Base-by-base conservation (phyloP, 1,140 invertebrate genomes). In the Vollenhovia emeryi region DNA sequence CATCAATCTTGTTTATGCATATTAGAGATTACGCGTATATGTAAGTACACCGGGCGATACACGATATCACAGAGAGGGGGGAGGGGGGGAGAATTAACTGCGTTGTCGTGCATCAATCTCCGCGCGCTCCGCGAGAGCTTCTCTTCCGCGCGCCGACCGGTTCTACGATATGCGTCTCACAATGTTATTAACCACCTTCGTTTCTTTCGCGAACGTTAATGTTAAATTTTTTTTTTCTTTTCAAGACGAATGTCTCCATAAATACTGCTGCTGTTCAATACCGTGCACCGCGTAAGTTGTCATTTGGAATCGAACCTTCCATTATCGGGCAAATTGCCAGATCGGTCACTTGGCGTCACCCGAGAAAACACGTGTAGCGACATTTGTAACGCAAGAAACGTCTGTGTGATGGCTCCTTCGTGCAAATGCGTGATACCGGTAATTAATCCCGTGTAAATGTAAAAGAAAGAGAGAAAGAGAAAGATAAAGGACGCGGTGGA, bases 1-100 rank as follows among this genome's bases (percentile, higher is more conserved):
- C 87, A 89, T 89, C 87, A 89, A 89, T 89, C 88, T 89, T 89
- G 48, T 89, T 89, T 89, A 89, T 89, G 88, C 87, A 89, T 89
- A 89, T 89, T 89, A 89, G 87, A 84, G 86, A 84, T 89, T 84
- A 84, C 78, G 66, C 66, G 87, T 76, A 40, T 79, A 59, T 86
- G 85, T 84, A 79, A 86, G 68, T 89, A 84, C 79, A 89, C 52
- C 27, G 52, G 60, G 45, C 43, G 87, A 55, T 86, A 89, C 87
- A 89, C 87, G 88, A 73, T 74, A 89, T 55, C 87, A 30, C n/a
- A n/a, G n/a, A n/a, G n/a, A n/a, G n/a, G n/a, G n/a, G n/a, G n/a
- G n/a, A n/a, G n/a, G n/a, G n/a, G n/a, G n/a, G n/a, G n/a, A 87
- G 74, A 55, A 85, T 90, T 87, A 89, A 90, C 85, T 64, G 76